Base-by-base conservation (phyloP, 2,113 vertebrate genomes). In the Sceloporus undulatus region DNA sequence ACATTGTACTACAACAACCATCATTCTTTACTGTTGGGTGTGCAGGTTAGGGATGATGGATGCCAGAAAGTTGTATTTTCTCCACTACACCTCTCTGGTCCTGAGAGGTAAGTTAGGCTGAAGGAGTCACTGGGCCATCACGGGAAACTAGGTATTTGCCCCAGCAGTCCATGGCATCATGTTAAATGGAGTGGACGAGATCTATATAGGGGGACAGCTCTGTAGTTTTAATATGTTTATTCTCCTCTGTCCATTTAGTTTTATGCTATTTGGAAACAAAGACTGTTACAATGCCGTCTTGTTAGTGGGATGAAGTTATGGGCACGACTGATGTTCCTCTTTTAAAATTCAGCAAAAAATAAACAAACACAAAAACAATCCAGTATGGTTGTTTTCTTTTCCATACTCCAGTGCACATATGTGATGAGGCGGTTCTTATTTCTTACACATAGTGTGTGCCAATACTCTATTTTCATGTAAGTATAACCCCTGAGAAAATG, bases 381-480 rank as follows among this genome's bases (percentile, higher is more conserved):
- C 0, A 78, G 5, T 25, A 42, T 38, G 40, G 73, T 59, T 23
- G 65, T 75, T 76, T 71, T 80, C 8, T 70, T 79, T 80, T 80
- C 65, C 78, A 71, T 59, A 87, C 59, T 16, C 18, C n/a, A 70
- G 27, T 14, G 54, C n/a, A 40, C 52, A 42, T 59, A 19, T 9
- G 38, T 85, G 74, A 42, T 42, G 59, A 59, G 25, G 38, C 29
- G 5, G 71, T 62, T 59, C 25, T 65, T 11, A 14, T 29, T 70
- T 75, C 9, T 29, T 76, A 54, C 18, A 21, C 40, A 4, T 19
- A 2, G 48, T 74, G 5, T 7, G 23, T 40, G 40, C 73, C 91
- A 48, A 4, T 56, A 0, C 0, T 38, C 88, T 94, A 90, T 95
- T 95, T 94, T 92, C 91, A 76, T 86, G 71, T 74, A 42, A 66